Conservation (phyloP, 2,888 invertebrate species). For the Morinoia aosen region DNA sequence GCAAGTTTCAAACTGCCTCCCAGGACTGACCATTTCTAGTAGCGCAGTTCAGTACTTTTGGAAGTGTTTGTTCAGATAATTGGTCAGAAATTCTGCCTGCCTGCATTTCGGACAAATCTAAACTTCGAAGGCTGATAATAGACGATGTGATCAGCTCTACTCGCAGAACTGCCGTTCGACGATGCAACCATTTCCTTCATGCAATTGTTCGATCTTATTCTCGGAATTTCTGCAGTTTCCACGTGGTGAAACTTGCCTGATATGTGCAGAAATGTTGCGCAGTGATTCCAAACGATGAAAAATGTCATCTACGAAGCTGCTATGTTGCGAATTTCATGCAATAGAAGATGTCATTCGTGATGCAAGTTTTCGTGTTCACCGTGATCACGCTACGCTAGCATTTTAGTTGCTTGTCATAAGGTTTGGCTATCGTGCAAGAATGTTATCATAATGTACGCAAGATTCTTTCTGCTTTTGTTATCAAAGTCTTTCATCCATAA, state of each 20-base stretch:
- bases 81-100: slow-evolving; percentile 31
- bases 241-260: background rate
- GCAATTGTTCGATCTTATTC: background rate
- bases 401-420: background rate
- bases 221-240: background rate
- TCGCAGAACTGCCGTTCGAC: background rate
- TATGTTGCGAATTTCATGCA: no score
- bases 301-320: no score
- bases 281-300: background rate
- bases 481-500: background rate
- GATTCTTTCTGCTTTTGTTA: background rate
- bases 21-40: background rate
- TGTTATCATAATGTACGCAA: background rate
- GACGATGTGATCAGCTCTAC: background rate
- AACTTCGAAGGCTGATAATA: background rate
- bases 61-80: slow-evolving; percentile 50
- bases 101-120: background rate
- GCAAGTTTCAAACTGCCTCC: background rate
- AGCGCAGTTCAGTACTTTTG: background rate
- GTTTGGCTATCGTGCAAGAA: background rate
- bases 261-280: background rate
- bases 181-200: background rate
- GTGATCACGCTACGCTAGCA: no score
- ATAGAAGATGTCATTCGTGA: no score
- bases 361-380: no score